A percentile compares a stretch with the other conserved stretches of the same genome.
phyloP scores from a whole-genome alignment of 2,797 vertebrate species.

The Carcharodon carcharias region DNA sequence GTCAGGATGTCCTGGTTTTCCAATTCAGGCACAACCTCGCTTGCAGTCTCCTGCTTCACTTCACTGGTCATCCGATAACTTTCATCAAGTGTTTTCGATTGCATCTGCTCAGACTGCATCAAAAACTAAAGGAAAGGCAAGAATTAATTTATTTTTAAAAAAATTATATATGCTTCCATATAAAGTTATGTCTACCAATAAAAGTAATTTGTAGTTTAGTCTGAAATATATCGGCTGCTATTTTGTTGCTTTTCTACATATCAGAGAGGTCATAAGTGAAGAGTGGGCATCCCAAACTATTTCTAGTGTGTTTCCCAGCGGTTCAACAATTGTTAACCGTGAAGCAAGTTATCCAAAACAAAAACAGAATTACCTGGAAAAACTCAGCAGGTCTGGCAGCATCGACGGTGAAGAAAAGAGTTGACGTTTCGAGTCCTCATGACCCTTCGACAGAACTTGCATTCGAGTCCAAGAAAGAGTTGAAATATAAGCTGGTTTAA shows the following conservation, averaged over 20 bases:
- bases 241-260: not conserved
- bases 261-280: not conserved
- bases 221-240: not conserved
- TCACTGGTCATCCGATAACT: not conserved
- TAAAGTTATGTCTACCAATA: not conserved
- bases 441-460: too few relatives aligned
- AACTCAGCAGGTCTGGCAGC: too few relatives aligned
- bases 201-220: not conserved
- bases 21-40: slow-evolving; percentile 49
- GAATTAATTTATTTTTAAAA: not conserved
- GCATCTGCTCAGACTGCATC: not conserved
- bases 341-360: not conserved
- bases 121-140: not conserved
- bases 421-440: too few relatives aligned
- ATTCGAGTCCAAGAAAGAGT: too few relatives aligned
- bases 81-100: not conserved
- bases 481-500: too few relatives aligned
- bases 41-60: slow-evolving; percentile 39
- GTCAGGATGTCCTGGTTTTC: slow-evolving; percentile 63
- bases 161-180: not conserved
- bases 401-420: too few relatives aligned
- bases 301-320: not conserved
- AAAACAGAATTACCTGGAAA: too few relatives aligned
- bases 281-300: not conserved
- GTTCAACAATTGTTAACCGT: not conserved